phyloP scores from a whole-genome alignment of 2,888 invertebrate species.

The Boloria euphrosyne region DNA sequence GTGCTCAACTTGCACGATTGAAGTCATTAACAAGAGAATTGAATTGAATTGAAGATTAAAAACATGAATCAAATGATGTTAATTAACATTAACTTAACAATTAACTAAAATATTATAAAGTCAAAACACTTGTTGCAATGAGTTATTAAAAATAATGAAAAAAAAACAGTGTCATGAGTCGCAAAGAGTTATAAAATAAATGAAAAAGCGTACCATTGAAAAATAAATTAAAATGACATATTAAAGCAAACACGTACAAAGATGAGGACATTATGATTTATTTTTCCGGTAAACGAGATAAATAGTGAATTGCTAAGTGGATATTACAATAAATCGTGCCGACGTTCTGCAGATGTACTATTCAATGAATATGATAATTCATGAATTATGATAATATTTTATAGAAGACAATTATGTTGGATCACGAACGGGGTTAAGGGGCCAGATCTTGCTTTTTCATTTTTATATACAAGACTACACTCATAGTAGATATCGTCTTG shows the following conservation, averaged over 20 bases:
- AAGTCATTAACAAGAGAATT: no score
- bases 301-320: conserved; percentile 30
- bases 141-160: no score
- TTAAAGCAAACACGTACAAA: conserved; percentile 5
- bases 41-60: no score
- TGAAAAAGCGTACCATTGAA: not conserved
- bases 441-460: not conserved
- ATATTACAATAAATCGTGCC: conserved; percentile 38
- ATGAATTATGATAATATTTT: conserved; percentile 39
- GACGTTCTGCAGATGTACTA: conserved; percentile 34
- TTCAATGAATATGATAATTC: conserved; percentile 38
- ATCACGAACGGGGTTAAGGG: conserved; percentile 36
- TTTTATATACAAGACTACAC: no score
- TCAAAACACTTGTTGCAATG: no score
- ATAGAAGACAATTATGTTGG: conserved; percentile 37
- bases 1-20: no score
- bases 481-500: no score
- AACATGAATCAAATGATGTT: no score
- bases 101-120: no score
- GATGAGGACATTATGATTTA: conserved; percentile 25
- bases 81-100: no score
- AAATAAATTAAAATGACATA: not conserved
- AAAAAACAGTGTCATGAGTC: not conserved
- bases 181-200: no score
- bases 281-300: conserved; percentile 32